Evolutionary conservation across 2,113 vertebrate species (phyloP).

Genomic region (Atherinomorus stipes): DNA sequence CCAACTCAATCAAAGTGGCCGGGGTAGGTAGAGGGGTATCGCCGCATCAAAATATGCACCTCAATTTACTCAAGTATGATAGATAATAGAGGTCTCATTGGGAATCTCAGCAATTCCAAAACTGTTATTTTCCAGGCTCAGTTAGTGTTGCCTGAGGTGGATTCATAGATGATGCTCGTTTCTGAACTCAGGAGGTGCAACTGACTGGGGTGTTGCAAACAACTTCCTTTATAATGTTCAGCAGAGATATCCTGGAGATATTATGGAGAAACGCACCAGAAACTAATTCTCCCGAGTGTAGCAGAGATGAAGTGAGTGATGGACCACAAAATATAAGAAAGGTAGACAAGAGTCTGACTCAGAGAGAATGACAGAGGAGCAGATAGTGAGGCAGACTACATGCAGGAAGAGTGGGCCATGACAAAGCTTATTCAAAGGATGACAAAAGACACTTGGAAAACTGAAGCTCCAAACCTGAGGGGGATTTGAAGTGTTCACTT

Average conservation of each 20-base stretch:
- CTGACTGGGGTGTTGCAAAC: conserved; percentile 1
- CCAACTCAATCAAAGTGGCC: conserved; percentile 36
- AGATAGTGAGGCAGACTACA: conserved; percentile 20
- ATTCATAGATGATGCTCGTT: not conserved
- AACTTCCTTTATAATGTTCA: not conserved
- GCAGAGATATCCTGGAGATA: not conserved
- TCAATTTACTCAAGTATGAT: conserved; percentile 42
- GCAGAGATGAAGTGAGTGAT: conserved; percentile 26
- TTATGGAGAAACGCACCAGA: not conserved
- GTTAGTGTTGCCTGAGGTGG: conserved; percentile 4
- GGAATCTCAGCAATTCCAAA: conserved; percentile 32
- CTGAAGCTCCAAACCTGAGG: conserved; percentile 17
- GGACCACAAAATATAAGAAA: conserved; percentile 1
- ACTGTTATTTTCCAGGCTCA: conserved; percentile 19
- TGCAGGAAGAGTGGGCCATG: conserved; percentile 25
- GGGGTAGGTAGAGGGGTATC: conserved; percentile 4
- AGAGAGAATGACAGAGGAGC: conserved; percentile 26
- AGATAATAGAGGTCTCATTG: conserved; percentile 32
- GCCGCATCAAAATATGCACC: not conserved
- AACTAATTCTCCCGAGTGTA: not conserved
- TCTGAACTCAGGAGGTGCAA: not conserved
- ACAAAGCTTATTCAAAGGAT: conserved; percentile 32
- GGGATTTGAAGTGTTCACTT: conserved; percentile 8
- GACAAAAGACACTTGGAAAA: conserved; percentile 40
- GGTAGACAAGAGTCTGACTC: conserved; percentile 16